Base-by-base conservation (phyloP, 1,140 invertebrate species). In the Brachionus rubens region DNA sequence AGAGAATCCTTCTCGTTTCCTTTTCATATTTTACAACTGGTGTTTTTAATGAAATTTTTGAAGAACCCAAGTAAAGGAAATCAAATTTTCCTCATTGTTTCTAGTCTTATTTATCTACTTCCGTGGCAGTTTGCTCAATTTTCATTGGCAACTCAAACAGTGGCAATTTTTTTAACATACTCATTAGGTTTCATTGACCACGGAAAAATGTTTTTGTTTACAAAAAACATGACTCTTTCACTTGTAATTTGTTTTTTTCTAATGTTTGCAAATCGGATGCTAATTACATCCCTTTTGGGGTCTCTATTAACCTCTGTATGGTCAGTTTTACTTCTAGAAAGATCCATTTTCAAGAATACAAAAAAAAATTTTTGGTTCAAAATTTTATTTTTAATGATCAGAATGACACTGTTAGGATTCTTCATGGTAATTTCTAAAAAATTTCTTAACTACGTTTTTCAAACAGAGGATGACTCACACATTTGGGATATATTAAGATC, bases 1-100 rank as follows among this genome's bases (percentile, higher is more conserved):
- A 83, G 92, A 75, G 92, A 94, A 84, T 91, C 89, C 79, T 91
- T 92, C 82, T 91, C 89, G 0, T 91, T 90, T 81, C 91, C 91
- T 0, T 85, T 89, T 68, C 83, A 88, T 77, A 79, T 89, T 4
- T 68, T 85, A 9, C 87, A 87, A 77, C 83, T 86, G 80, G 81
- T 84, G 28, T 28, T 86, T 46, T 80, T 87, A 0, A 83, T 84
- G 5, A 79, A 81, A 76, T 78, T 84, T 41, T 76, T 87, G 1
- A 84, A 82, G 83, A 86, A 79, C 67, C 77, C 76, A 5, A 30
- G 14, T 28, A 46, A 50, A 14, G 33, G 16, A 47, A 36, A 52
- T 54, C 33, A 54, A 75, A 14, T 50, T 40, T 7, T 36, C 10
- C 19, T 76, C 19, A 65, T 40, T 16, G 14, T 47, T 28, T 76